Base-by-base conservation (phyloP, 2,888 invertebrate genomes). In the Lasius fuliginosus region DNA sequence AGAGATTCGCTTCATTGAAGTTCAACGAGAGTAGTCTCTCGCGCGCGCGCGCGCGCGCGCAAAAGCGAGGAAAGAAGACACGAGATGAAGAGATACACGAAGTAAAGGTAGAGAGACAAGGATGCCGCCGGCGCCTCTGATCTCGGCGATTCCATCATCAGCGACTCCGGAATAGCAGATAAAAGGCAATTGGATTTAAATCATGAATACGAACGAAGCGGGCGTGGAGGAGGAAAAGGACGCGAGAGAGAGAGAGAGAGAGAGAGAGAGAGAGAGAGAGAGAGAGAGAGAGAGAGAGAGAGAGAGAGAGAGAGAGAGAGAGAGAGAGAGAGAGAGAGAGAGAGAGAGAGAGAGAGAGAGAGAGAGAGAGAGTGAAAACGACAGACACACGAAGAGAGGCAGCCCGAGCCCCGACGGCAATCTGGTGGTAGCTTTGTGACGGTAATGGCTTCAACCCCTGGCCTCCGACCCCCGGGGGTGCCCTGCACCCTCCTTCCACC, bases 341-440 rank as follows among this genome's bases (percentile, higher is more conserved):
- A 73, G 69, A 27, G 58, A 49, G 65, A 53, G 75, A 58, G 82
- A 33, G 77, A 75, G 33, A 15, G 56, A 49, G 56, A 1, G n/a
- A 11, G 60, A 27, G 68, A 33, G 46, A 62, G 23, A 42, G 73
- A 49, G 46, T 9, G 42, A 42, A 58, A 65, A 58, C 53, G 67
- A 83, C 58, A 49, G 83, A 46, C n/a, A 85, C 49, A 62, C 79
- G 76, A 85, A 67, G 88, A 85, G 86, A 83, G 91, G 89, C 91
- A 91, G 92, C 88, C 91, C 90, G 91, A 93, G 88, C 88, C 92
- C 93, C 94, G 91, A 92, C 92, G 94, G 94, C 94, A 94, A 94
- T 94, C 94, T 94, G 94, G 94, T 94, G 94, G 94, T 94, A 95
- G 94, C 94, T 94, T 95, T 94, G 94, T 94, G 92, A 92, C 92